Evolutionary conservation across 2,888 invertebrate species (phyloP).

Genomic region (Taphrorychus bicolor): DNA sequence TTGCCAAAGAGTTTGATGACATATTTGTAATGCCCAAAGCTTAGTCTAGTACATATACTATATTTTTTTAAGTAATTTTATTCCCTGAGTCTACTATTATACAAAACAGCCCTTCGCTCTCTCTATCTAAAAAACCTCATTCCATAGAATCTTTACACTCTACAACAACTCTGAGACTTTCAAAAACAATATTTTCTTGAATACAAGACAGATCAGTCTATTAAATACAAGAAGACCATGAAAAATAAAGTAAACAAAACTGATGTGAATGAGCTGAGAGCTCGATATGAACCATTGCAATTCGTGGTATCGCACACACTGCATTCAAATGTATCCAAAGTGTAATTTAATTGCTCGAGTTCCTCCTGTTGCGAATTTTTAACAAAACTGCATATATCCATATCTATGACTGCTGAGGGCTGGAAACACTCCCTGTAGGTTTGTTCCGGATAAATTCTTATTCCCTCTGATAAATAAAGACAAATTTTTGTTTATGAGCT

Average conservation of each 20-base stretch:
- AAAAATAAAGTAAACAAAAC: not conserved
- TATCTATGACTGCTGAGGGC: not conserved
- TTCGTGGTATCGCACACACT: slow-evolving; percentile 12
- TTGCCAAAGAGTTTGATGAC: slow-evolving; percentile 32
- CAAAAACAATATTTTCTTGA: no score
- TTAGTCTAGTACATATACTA: not conserved
- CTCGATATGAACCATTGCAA: slow-evolving; percentile 9
- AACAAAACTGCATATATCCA: slow-evolving; percentile 16
- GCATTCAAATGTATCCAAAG: slow-evolving; percentile 14
- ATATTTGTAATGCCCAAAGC: slow-evolving; percentile 16
- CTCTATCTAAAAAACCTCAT: no score
- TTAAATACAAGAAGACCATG: not conserved
- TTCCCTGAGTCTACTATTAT: no score
- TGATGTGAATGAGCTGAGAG: not conserved
- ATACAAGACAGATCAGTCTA: not conserved
- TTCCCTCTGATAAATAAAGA: not conserved
- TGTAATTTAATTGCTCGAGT: slow-evolving; percentile 4
- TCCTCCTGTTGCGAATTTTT: slow-evolving; percentile 6
- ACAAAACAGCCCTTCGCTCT: no score
- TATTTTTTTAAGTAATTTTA: no score
- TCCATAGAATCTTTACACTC: no score
- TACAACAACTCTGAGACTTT: no score
- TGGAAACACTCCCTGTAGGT: slow-evolving; percentile 27
- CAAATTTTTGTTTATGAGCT: not conserved
- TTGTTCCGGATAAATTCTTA: not conserved